Percentiles rank a stretch among this genome's conserved stretches.
Conservation (phyloP, 2,113 vertebrate genomes). For the Hymenochirus boettgeri region DNA sequence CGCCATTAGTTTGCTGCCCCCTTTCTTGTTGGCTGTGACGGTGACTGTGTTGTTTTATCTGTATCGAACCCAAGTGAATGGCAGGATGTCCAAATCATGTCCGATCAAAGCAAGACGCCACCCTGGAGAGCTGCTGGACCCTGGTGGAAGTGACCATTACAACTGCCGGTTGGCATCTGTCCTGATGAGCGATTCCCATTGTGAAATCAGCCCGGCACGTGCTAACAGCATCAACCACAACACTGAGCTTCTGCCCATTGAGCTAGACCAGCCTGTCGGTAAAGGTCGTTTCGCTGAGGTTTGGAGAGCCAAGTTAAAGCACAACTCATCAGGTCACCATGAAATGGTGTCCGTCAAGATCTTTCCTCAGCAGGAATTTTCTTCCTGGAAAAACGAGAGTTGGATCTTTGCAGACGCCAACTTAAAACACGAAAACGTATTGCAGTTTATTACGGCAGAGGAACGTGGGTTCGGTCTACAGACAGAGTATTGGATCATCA, state of each 20-base stretch:
- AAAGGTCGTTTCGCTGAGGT: constrained; percentile 83
- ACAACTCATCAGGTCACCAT: constrained; percentile 57
- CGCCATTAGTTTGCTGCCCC: constrained; percentile 77
- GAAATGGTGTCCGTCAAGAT: constrained; percentile 83
- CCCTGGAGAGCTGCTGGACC: constrained; percentile 59
- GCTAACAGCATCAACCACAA: constrained; percentile 53
- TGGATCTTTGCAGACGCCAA: constrained; percentile 74
- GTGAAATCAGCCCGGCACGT: constrained; percentile 42
- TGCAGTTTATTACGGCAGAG: constrained; percentile 76
- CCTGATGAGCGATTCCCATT: constrained; percentile 21
- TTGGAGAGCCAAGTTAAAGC: constrained; percentile 74
- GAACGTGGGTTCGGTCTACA: constrained; percentile 58
- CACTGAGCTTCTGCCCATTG: constrained; percentile 70
- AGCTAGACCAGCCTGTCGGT: constrained; percentile 76
- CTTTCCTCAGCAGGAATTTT: constrained; percentile 74
- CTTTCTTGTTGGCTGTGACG: constrained; percentile 68
- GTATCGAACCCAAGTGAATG: constrained; percentile 69
- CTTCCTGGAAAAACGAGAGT: constrained; percentile 80
- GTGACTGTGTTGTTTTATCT: constrained; percentile 71
- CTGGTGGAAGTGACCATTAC: constrained; percentile 57
- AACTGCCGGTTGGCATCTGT: constrained; percentile 53
- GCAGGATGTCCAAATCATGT: constrained; percentile 67
- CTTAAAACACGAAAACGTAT: constrained; percentile 74
- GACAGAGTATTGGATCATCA: constrained; percentile 82
- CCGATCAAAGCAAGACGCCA: constrained; percentile 53